Percentiles rank a stretch among this genome's conserved stretches.
These are phyloP conservation scores for Chunga burmeisteri DNA, from an alignment of 2,113 vertebrate genomes.

Conservation along the genomic window DNA sequence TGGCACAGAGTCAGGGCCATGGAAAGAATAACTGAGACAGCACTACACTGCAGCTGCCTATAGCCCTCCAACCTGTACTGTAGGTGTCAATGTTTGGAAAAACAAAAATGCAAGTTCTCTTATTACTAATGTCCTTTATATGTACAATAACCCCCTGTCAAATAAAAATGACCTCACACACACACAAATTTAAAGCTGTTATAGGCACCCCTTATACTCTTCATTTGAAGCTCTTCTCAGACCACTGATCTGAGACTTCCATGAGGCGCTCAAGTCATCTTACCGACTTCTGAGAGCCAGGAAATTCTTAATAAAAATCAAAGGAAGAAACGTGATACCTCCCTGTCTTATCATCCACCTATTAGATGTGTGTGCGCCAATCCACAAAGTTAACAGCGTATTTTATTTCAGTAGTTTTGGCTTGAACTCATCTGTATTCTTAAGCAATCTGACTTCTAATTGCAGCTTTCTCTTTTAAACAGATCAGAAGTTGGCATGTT, in stretches of 20 bases:
- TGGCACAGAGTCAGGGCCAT: background rate
- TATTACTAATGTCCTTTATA: background rate
- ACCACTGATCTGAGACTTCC: background rate
- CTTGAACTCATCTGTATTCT: background rate
- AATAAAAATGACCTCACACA: background rate
- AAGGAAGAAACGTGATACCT: background rate
- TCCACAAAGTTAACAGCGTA: background rate
- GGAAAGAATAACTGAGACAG: background rate
- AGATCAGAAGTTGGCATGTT: constrained; percentile 8
- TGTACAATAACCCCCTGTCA: background rate
- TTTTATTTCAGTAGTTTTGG: background rate
- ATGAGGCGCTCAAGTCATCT: background rate
- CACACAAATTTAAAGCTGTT: background rate
- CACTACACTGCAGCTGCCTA: background rate
- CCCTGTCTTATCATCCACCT: background rate
- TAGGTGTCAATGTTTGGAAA: background rate
- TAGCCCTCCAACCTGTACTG: background rate
- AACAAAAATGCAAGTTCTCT: background rate
- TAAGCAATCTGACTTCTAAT: constrained; percentile 1
- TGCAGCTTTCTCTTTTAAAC: constrained; percentile 6
- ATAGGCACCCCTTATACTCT: background rate
- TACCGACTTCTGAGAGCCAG: background rate
- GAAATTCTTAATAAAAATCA: background rate
- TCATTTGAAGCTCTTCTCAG: background rate
- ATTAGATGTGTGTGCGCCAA: background rate